Base-by-base conservation (phyloP, 2,113 vertebrate genomes). In the Cromileptes altivelis region DNA sequence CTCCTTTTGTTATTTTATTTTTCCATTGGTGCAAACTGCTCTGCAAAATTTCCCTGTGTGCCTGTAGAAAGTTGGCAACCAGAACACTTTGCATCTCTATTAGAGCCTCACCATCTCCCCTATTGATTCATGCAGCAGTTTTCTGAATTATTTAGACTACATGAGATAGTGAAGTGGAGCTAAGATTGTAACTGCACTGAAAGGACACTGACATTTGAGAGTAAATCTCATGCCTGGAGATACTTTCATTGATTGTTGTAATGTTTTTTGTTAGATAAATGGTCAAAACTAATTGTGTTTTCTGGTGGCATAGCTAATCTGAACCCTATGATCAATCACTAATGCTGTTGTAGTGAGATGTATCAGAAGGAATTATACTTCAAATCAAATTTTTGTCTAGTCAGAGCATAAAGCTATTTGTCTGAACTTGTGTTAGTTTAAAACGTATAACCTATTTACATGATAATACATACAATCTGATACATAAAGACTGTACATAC, bases 71-170 rank as follows among this genome's bases (percentile, higher is more conserved):
- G 9, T 62, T 82, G 57, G 50, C 47, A 23, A 56, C 57, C 25
- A 42, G 23, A 81, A 14, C 27, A 53, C 15, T 61, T 74, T 61
- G 33, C 37, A 23, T 72, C 42, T 71, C 30, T 21, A 58, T 40
- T 57, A 65, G 18, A 75, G 50, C 56, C 17, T 75, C 67, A 25
- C 58, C 80, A 58, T 57, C 69, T 63, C 67, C 57, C n/a, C 49
- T 67, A 77, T 61, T 30, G 50, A 78, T 58, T 56, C 55, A 63
- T 62, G 56, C 27, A 37, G 63, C 14, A 67, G 21, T 62, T 67
- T 61, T 80, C 37, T 84, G 65, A 85, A 81, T 80, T 62, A 87
- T 88, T 82, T 19, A 45, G 42, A 3, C 33, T 45, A 72, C 53
- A 40, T 73, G 63, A 18, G 13, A 42, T 52, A 14, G 45, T 50